Evolutionary conservation across 1,140 invertebrate species (phyloP).

Genomic region (Cheumatopsyche charites): DNA sequence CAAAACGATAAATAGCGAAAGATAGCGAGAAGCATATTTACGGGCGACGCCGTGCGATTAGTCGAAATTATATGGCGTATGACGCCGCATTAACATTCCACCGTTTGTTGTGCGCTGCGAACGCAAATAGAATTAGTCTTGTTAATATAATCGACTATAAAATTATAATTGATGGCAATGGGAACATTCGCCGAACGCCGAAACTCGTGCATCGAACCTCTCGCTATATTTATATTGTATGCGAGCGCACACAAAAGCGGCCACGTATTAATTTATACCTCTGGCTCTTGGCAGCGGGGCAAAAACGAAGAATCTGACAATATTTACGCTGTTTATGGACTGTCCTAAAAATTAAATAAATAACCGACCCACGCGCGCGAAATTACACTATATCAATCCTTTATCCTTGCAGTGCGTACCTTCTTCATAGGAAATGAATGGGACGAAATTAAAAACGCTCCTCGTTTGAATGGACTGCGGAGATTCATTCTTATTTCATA

Average conservation of each 20-base stretch:
- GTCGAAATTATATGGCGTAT: slow-evolving; percentile 22
- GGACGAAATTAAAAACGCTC: too few relatives aligned
- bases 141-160: slow-evolving; percentile 35
- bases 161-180: slow-evolving; percentile 31
- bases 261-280: slow-evolving; percentile 9
- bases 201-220: slow-evolving; percentile 15
- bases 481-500: too few relatives aligned
- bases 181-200: slow-evolving; percentile 25
- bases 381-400: slow-evolving; percentile 4
- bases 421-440: too few relatives aligned
- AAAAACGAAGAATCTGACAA: slow-evolving; percentile 2
- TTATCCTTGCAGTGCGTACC: neutral
- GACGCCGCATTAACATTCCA: slow-evolving; percentile 29
- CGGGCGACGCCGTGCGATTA: slow-evolving; percentile 22
- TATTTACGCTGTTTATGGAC: slow-evolving; percentile 24
- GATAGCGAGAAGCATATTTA: slow-evolving; percentile 2
- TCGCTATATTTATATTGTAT: too few relatives aligned
- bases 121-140: slow-evolving; percentile 32
- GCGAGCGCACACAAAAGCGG: neutral
- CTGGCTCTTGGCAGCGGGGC: neutral
- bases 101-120: slow-evolving; percentile 12
- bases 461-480: too few relatives aligned
- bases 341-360: slow-evolving; percentile 24
- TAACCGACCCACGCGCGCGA: slow-evolving; percentile 20
- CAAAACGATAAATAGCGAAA: too few relatives aligned